Conservation (phyloP, 2,888 invertebrate genomes). For the Nowickia ferox region DNA sequence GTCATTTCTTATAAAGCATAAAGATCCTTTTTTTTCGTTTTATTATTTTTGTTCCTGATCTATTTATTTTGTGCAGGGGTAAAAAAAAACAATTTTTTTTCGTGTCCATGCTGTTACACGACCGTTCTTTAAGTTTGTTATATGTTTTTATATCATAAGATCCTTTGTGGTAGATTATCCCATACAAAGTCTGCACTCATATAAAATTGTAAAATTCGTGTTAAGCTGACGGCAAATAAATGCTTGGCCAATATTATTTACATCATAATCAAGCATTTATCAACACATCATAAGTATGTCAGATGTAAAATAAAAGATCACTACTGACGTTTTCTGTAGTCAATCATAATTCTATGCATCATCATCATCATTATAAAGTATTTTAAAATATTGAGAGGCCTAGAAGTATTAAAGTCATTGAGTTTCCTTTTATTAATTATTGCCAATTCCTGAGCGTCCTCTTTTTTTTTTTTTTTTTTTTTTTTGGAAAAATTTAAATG, state of each 20-base stretch:
- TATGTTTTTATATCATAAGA: constrained; percentile 34
- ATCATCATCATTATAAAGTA: constrained; percentile 10
- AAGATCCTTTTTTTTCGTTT: constrained; percentile 43
- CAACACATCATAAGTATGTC: constrained; percentile 67
- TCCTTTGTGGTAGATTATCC: constrained; percentile 68
- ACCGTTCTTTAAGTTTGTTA: constrained; percentile 30
- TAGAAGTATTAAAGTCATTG: constrained; percentile 18
- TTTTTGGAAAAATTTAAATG: constrained; percentile 17
- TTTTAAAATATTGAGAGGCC: constrained; percentile 14
- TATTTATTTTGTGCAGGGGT: constrained; percentile 51
- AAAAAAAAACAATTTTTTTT: not conserved
- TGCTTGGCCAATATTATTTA: constrained; percentile 48
- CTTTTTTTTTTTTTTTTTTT: not conserved
- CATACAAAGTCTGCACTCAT: not conserved
- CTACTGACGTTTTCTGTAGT: constrained; percentile 45
- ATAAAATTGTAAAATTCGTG: constrained; percentile 16
- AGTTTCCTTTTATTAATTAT: not conserved
- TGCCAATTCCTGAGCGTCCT: not conserved
- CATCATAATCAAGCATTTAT: constrained; percentile 66
- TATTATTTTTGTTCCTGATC: constrained; percentile 23
- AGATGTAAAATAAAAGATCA: constrained; percentile 18
- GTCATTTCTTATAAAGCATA: constrained; percentile 39
- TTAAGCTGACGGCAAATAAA: not conserved
- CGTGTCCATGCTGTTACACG: not conserved
- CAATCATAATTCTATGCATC: constrained; percentile 69